phyloP scores from a whole-genome alignment of 2,113 vertebrate species.

The Alligator sinensis region DNA sequence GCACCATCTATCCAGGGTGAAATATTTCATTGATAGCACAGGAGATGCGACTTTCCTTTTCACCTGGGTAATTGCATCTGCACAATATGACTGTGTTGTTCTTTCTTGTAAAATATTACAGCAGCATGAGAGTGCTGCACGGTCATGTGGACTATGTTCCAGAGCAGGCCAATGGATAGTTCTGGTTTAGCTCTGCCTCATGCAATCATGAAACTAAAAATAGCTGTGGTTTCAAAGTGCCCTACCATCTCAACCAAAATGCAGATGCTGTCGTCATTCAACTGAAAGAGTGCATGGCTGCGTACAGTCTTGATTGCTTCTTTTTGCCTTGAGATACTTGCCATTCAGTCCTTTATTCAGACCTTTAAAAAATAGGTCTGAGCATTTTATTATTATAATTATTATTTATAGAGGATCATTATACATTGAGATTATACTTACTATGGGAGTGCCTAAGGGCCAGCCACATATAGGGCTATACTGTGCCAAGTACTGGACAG shows the following conservation, averaged over 20 bases:
- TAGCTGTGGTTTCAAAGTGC: not conserved
- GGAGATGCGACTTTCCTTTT: not conserved
- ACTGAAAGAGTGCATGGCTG: not conserved
- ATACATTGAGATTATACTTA: rapidly evolving
- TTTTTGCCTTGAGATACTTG: not conserved
- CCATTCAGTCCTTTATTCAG: conserved; percentile 2
- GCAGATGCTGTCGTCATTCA: not conserved
- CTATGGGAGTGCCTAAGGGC: not conserved
- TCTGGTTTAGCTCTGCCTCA: not conserved
- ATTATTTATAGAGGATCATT: not conserved
- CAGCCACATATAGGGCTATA: rapidly evolving
- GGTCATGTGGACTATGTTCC: not conserved
- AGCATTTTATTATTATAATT: not conserved
- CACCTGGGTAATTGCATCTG: not conserved
- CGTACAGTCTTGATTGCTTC: not conserved
- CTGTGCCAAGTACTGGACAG: not conserved
- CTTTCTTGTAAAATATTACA: not conserved
- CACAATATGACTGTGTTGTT: not conserved
- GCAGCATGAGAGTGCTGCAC: not conserved
- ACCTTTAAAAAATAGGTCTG: not conserved
- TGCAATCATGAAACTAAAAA: not conserved
- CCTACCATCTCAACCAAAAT: not conserved
- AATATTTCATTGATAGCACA: not conserved
- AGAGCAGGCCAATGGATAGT: not conserved
- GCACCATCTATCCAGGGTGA: not conserved